Conservation (phyloP, 2,113 vertebrate species). For the Rhipidura dahli region DNA sequence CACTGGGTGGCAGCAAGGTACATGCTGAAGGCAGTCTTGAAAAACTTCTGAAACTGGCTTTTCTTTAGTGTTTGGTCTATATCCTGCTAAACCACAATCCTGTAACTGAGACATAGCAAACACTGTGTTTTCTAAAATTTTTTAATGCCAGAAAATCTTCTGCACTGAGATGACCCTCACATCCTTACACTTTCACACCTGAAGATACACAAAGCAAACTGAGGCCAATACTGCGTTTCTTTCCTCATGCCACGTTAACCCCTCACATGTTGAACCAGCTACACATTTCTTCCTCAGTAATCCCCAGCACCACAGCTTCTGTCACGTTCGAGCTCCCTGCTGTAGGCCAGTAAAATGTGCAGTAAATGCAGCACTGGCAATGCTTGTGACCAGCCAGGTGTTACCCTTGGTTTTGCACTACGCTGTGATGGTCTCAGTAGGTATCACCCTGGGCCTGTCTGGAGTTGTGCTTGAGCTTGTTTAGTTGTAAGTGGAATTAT, state of each 20-base stretch:
- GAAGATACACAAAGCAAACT: background rate
- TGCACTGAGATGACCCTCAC: background rate
- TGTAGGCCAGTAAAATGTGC: background rate
- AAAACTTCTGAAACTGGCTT: background rate
- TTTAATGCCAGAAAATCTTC: background rate
- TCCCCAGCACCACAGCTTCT: background rate
- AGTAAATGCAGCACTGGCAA: background rate
- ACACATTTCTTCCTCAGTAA: background rate
- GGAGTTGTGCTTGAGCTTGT: background rate
- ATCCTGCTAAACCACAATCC: background rate
- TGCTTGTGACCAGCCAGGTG: background rate
- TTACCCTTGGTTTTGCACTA: background rate
- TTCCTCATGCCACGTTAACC: background rate
- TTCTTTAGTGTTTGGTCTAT: background rate
- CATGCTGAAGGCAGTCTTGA: background rate
- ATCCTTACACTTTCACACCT: background rate
- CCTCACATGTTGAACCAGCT: accelerated
- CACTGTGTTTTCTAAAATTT: background rate
- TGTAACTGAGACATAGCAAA: background rate
- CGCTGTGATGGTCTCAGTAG: accelerated
- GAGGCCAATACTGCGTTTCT: background rate
- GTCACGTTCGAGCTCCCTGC: background rate
- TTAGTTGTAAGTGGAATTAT: background rate
- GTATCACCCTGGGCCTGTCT: background rate
- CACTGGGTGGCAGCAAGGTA: background rate